Conservation (phyloP, 2,888 invertebrate genomes). For the Pinctada fucata region DNA sequence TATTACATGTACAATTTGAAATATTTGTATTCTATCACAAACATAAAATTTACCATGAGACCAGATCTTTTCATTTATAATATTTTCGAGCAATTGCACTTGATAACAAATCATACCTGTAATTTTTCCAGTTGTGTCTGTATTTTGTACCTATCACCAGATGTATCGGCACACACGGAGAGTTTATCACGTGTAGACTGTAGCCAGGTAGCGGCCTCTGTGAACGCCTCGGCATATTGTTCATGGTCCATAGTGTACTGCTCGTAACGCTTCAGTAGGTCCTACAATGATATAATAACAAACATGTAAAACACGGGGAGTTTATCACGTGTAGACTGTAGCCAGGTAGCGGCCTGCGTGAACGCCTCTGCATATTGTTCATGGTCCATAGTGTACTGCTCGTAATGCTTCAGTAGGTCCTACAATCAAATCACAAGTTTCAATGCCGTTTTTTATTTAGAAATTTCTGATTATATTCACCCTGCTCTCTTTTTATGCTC, state of each 20-base stretch:
- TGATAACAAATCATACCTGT: too few species aligned
- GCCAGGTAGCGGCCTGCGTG: conserved; percentile 89
- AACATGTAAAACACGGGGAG: conserved; percentile 83
- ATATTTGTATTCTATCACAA: too few species aligned
- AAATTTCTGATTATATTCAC: too few species aligned
- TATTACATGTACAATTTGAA: too few species aligned
- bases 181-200: conserved; percentile 89
- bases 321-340: conserved; percentile 88
- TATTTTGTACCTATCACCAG: conserved; percentile 76
- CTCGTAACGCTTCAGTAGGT: conserved; percentile 79
- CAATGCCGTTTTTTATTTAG: too few species aligned
- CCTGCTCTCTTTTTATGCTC: not conserved
- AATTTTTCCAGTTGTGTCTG: conserved; percentile 71
- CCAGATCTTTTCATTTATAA: too few species aligned
- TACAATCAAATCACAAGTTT: conserved; percentile 43
- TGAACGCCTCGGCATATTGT: conserved; percentile 84
- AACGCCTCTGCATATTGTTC: conserved; percentile 86
- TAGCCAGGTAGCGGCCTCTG: conserved; percentile 90
- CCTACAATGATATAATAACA: conserved; percentile 49
- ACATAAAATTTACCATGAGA: too few species aligned
- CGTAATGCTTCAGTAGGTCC: conserved; percentile 77
- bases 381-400: conserved; percentile 90
- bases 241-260: conserved; percentile 92
- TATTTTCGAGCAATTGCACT: too few species aligned
- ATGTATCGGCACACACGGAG: conserved; percentile 90